Evolutionary conservation across 53 echinoderm and acorn worm species (phyloP).

Genomic region (Echinometra lucunter): DNA sequence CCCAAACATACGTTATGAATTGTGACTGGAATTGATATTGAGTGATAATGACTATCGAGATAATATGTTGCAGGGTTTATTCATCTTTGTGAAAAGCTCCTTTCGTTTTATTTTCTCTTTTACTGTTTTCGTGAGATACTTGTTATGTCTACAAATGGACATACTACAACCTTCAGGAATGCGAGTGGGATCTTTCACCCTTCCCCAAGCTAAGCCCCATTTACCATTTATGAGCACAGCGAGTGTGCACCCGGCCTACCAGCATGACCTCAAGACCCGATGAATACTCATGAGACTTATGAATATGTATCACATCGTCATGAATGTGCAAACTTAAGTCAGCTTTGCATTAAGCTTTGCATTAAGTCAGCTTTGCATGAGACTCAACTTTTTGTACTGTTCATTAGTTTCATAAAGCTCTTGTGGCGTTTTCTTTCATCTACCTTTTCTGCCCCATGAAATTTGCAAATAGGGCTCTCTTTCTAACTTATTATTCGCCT

Average conservation of each 20-base stretch:
- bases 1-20: not conserved
- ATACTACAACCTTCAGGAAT: slow-evolving; percentile 22
- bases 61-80: not conserved
- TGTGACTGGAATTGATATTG: not conserved
- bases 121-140: not conserved
- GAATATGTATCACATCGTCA: not conserved
- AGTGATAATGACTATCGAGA: not conserved
- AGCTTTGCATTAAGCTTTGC: not conserved
- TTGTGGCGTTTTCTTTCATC: too few relatives aligned
- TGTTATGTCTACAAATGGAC: slow-evolving; percentile 57
- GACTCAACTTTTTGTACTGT: not conserved
- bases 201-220: slow-evolving; percentile 44
- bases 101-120: not conserved
- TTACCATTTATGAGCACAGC: slow-evolving; percentile 61
- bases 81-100: not conserved
- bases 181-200: not conserved
- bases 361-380: not conserved
- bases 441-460: too few relatives aligned
- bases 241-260: not conserved
- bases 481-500: too few relatives aligned
- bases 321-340: not conserved
- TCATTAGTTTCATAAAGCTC: too few relatives aligned
- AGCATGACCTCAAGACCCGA: slow-evolving; percentile 5
- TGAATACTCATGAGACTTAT: not conserved
- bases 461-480: too few relatives aligned